These are phyloP conservation scores for Drosophila truncata DNA, from an alignment of 1,140 invertebrate genomes.

Conservation along the genomic window DNA sequence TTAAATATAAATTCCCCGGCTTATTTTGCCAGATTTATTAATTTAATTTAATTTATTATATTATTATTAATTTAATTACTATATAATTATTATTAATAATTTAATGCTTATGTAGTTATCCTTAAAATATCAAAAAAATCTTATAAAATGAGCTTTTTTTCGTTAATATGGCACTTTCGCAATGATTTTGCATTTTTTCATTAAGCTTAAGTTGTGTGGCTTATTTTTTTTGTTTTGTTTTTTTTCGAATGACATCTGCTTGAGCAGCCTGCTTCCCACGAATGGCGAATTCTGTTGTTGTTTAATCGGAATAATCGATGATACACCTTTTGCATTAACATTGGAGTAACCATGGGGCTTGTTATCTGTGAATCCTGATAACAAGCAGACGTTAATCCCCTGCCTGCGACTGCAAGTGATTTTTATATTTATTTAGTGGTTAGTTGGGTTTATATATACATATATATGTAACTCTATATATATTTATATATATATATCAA, in stretches of 20 bases:
- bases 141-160: no score
- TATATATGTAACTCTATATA: background rate
- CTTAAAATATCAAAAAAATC: no score
- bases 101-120: no score
- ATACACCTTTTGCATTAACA: conserved; percentile 13
- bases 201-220: background rate
- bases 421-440: conserved; percentile 9
- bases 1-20: no score
- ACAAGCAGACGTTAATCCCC: conserved; percentile 56
- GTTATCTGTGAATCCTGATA: conserved; percentile 43
- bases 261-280: conserved; percentile 15
- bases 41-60: no score
- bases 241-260: background rate
- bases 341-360: conserved; percentile 10
- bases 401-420: conserved; percentile 33
- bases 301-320: conserved; percentile 25
- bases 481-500: background rate
- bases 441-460: conserved; percentile 4
- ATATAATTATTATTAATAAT: no score
- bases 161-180: no score
- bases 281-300: no score
- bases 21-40: no score
- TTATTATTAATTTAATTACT: no score
- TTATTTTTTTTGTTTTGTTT: background rate
- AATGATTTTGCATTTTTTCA: background rate